Conservation (phyloP, 2,797 vertebrate genomes). For the Falco peregrinus region DNA sequence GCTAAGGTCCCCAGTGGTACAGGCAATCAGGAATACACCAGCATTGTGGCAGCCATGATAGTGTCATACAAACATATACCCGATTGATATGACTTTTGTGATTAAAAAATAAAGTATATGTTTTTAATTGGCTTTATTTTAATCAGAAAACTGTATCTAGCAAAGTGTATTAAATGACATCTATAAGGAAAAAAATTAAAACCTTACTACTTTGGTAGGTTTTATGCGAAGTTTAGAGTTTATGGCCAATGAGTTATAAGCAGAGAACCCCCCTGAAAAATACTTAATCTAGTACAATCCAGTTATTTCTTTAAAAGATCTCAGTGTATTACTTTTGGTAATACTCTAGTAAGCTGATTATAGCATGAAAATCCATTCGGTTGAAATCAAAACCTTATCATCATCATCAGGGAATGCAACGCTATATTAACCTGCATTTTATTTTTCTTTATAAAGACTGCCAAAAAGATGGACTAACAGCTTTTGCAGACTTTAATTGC, state of each 20-base stretch:
- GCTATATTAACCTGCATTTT: not conserved
- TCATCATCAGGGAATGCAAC: not conserved
- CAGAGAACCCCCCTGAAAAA: not conserved
- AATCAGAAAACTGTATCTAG: conserved; percentile 78
- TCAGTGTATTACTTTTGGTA: not conserved
- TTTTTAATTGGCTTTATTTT: conserved; percentile 76
- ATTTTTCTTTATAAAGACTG: not conserved
- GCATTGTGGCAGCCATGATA: not conserved
- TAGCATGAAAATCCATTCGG: not conserved
- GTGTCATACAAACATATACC: conserved; percentile 43
- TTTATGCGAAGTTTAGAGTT: conserved; percentile 32
- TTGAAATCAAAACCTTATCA: not conserved
- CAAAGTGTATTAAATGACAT: conserved; percentile 63
- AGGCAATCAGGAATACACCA: not conserved
- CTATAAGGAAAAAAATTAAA: conserved; percentile 40
- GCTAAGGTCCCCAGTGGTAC: not conserved
- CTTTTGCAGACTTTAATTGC: not conserved
- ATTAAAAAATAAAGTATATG: conserved; percentile 12
- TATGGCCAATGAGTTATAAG: not conserved
- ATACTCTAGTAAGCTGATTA: not conserved
- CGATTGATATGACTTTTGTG: conserved; percentile 23
- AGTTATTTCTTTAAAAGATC: not conserved
- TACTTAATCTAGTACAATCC: not conserved
- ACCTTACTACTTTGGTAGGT: conserved; percentile 12
- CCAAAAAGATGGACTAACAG: not conserved